Conservation (phyloP, 2,888 invertebrate species). For the Rhimphoctona megacephalus region DNA sequence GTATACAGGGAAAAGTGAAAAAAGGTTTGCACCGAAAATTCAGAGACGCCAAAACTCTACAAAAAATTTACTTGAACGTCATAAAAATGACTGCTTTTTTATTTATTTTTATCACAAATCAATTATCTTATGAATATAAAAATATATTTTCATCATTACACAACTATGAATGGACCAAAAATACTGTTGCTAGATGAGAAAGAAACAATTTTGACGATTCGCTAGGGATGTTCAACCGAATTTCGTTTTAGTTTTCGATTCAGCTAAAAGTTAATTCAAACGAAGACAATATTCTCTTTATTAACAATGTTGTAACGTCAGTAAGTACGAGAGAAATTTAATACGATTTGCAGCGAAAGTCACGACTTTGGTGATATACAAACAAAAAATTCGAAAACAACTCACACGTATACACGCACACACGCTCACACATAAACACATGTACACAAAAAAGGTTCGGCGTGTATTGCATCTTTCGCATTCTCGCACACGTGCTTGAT, state of each 20-base stretch:
- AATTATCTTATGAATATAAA: background rate
- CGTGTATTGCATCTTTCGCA: constrained; percentile 14
- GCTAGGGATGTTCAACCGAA: background rate
- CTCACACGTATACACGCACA: background rate
- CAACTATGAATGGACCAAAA: background rate
- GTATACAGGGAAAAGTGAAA: background rate
- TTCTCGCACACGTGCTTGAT: constrained; percentile 33
- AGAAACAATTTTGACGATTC: background rate
- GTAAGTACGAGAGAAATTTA: background rate
- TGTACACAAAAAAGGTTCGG: constrained; percentile 14
- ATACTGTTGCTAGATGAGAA: background rate
- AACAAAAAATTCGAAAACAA: background rate
- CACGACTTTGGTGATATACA: background rate
- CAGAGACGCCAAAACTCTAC: background rate
- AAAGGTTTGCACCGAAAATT: background rate
- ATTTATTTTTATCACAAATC: background rate
- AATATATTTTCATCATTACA: background rate
- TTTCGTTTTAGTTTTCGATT: background rate
- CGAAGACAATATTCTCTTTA: background rate
- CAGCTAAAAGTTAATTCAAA: background rate
- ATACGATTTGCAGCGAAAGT: constrained; percentile 9
- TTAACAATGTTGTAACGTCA: background rate
- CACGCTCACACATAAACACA: constrained; percentile 13
- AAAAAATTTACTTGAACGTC: background rate
- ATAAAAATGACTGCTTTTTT: background rate